These are phyloP conservation scores for Drosophila novamexicana DNA, from an alignment of 1,140 invertebrate species.

Conservation along the genomic window DNA sequence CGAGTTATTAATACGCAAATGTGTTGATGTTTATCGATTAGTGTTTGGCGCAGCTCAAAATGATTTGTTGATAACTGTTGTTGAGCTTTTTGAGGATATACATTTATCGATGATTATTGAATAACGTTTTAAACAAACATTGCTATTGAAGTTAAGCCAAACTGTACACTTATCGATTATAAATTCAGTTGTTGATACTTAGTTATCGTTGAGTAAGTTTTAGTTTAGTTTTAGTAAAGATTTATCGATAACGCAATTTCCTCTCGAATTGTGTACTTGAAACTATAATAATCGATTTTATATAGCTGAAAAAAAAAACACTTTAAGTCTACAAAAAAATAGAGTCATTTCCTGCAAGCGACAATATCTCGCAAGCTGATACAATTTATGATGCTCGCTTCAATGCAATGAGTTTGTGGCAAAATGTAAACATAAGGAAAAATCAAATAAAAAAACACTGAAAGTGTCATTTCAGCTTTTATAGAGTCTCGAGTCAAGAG, in stretches of 20 bases:
- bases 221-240: too few relatives aligned
- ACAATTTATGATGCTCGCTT: neutral
- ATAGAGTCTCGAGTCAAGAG: neutral
- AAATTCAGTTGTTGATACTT: too few relatives aligned
- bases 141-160: too few relatives aligned
- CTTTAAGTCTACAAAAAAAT: neutral
- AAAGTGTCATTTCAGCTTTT: slow-evolving; percentile 1
- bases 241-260: neutral
- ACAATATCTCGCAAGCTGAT: too few relatives aligned
- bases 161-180: too few relatives aligned
- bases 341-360: neutral
- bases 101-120: neutral
- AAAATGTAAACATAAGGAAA: neutral
- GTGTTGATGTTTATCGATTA: too few relatives aligned
- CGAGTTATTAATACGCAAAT: too few relatives aligned
- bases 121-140: too few relatives aligned
- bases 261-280: too few relatives aligned
- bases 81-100: neutral
- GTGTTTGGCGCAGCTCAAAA: too few relatives aligned
- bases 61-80: neutral
- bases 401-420: neutral
- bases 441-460: neutral
- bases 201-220: too few relatives aligned
- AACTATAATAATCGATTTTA: too few relatives aligned
- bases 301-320: neutral